Percentiles rank a stretch among this genome's conserved stretches.
Conservation (phyloP, 2,113 vertebrate species). For the Tychaedon coryphoeus region DNA sequence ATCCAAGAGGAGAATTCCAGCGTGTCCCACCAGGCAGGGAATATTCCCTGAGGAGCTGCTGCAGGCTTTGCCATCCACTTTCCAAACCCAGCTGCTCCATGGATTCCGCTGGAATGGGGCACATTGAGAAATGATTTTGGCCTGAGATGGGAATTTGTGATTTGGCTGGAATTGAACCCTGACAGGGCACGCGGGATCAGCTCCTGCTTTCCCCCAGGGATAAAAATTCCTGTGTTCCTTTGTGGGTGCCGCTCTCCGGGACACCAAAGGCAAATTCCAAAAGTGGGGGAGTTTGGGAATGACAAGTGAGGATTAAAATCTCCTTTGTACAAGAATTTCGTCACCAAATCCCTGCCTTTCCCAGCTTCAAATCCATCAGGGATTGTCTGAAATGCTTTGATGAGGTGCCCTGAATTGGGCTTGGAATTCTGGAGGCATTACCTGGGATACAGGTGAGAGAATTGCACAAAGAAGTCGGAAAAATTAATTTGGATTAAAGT, state of each 20-base stretch:
- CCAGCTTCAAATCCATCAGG: not conserved
- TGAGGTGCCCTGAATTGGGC: not conserved
- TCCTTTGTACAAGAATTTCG: not conserved
- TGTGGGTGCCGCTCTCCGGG: not conserved
- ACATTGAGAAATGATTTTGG: not conserved
- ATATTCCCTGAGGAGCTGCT: not conserved
- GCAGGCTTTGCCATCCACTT: not conserved
- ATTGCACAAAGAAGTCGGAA: not conserved
- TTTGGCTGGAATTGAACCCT: not conserved
- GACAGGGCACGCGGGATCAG: not conserved
- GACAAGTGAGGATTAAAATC: not conserved
- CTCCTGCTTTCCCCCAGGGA: not conserved
- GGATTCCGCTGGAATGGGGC: not conserved
- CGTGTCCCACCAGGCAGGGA: not conserved
- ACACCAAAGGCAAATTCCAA: not conserved
- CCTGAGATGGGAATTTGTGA: not conserved
- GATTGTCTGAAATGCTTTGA: not conserved
- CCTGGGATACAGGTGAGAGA: not conserved
- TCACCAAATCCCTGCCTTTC: not conserved
- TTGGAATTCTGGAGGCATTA: not conserved
- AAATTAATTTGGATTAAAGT: not conserved
- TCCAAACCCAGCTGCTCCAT: rapidly evolving
- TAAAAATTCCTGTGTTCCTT: not conserved
- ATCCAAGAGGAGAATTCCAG: not conserved
- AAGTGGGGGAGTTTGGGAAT: not conserved